phyloP scores from a whole-genome alignment of 1,140 invertebrate species.

The Orchestia grillus region DNA sequence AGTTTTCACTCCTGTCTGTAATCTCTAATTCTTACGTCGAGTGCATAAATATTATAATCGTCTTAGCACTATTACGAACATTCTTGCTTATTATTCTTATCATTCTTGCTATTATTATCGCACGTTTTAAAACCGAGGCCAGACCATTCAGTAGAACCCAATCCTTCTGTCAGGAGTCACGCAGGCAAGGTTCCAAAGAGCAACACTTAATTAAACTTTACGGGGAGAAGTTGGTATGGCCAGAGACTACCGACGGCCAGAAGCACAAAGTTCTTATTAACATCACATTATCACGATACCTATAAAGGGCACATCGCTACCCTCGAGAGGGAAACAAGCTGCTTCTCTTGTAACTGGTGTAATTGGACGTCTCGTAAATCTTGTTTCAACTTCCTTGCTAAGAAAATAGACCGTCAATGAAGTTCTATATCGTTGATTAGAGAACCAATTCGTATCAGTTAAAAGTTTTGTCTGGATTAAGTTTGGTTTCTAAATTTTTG shows the following conservation, averaged over 20 bases:
- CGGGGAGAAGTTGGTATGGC: neutral
- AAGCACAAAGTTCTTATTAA: neutral
- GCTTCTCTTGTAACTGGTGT: neutral
- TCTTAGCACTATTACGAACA: no score
- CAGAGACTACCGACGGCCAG: neutral
- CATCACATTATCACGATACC: neutral
- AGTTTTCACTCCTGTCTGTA: no score
- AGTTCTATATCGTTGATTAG: neutral
- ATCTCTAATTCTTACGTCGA: no score
- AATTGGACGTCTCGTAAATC: neutral
- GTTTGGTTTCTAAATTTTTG: no score
- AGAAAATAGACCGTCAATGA: neutral
- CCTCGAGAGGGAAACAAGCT: neutral
- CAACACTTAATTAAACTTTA: neutral
- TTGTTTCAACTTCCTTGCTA: neutral
- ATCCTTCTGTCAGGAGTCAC: neutral
- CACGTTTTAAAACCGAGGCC: neutral
- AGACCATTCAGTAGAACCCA: neutral
- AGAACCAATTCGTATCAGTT: no score
- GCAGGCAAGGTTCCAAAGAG: neutral
- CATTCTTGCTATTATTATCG: neutral
- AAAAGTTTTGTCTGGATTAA: no score
- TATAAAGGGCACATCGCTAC: neutral
- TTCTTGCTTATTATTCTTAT: no score
- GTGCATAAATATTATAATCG: neutral